Conservation (phyloP, 2,888 invertebrate genomes). For the Leptopilina syphax region DNA sequence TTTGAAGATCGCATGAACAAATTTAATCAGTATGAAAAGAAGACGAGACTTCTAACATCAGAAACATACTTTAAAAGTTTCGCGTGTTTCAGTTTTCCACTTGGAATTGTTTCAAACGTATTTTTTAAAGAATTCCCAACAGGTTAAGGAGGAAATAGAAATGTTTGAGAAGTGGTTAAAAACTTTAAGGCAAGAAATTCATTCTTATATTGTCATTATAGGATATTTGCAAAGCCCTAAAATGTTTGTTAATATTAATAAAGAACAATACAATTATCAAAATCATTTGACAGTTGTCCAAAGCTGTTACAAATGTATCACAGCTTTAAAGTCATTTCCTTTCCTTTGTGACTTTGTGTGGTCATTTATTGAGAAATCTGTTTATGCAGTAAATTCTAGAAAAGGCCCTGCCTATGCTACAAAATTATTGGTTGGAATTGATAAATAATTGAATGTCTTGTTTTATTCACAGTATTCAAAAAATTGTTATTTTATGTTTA, state of each 20-base stretch:
- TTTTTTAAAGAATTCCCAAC: constrained; percentile 23
- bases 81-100: constrained; percentile 29
- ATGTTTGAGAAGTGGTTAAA: constrained; percentile 26
- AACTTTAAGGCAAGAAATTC: constrained; percentile 26
- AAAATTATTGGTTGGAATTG: constrained; percentile 25
- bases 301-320: constrained; percentile 47
- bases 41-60: constrained; percentile 24
- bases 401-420: constrained; percentile 4
- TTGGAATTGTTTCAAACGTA: constrained; percentile 22
- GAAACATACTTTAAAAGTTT: constrained; percentile 34
- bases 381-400: constrained; percentile 31
- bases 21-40: neutral
- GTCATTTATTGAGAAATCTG: constrained; percentile 44
- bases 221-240: constrained; percentile 39
- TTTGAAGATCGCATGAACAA: constrained; percentile 23
- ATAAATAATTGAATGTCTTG: neutral
- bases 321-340: constrained; percentile 43
- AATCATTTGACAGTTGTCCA: constrained; percentile 42
- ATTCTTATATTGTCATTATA: constrained; percentile 40
- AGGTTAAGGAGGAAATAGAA: neutral
- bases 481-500: neutral
- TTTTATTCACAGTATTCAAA: no score
- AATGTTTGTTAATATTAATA: constrained; percentile 40
- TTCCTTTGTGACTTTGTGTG: constrained; percentile 39
- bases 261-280: constrained; percentile 27